Conservation (phyloP, 2,888 invertebrate species). For the Aspidiotus destructor region DNA sequence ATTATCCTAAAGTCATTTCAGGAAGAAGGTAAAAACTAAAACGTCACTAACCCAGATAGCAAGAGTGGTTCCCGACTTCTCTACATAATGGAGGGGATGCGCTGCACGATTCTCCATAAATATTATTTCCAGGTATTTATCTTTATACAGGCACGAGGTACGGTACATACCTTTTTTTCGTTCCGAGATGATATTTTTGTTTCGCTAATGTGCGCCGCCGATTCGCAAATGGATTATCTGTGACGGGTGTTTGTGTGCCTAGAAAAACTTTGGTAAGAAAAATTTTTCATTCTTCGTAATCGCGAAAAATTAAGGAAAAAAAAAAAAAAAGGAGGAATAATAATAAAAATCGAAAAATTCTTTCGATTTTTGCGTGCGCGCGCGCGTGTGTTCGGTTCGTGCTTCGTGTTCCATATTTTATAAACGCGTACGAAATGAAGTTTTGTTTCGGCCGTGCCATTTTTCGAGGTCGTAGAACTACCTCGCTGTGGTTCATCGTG, state of each 20-base stretch:
- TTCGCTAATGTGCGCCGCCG: constrained; percentile 10
- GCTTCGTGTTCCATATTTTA: not conserved
- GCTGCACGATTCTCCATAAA: constrained; percentile 16
- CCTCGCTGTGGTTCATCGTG: constrained; percentile 24
- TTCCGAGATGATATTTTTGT: constrained; percentile 2
- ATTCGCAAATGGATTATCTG: constrained; percentile 2
- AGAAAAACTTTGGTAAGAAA: no score
- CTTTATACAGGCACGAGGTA: constrained; percentile 3
- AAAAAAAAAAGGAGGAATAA: not conserved
- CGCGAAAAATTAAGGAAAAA: not conserved
- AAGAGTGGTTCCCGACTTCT: constrained; percentile 23
- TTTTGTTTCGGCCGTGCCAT: constrained; percentile 10
- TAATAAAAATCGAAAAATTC: not conserved
- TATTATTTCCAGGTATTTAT: constrained; percentile 29
- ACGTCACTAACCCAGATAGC: constrained; percentile 25
- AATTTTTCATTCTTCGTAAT: no score
- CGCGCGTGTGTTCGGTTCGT: not conserved
- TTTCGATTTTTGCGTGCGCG: not conserved
- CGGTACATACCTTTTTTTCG: constrained; percentile 14
- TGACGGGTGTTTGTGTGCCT: not conserved
- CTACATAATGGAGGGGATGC: constrained; percentile 22
- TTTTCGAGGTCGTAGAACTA: constrained; percentile 3
- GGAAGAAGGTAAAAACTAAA: constrained; percentile 8
- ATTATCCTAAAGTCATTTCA: not conserved
- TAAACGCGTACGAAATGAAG: constrained; percentile 14